These are phyloP conservation scores for Caloenas nicobarica DNA, from an alignment of 2,113 vertebrate species.

Conservation along the genomic window DNA sequence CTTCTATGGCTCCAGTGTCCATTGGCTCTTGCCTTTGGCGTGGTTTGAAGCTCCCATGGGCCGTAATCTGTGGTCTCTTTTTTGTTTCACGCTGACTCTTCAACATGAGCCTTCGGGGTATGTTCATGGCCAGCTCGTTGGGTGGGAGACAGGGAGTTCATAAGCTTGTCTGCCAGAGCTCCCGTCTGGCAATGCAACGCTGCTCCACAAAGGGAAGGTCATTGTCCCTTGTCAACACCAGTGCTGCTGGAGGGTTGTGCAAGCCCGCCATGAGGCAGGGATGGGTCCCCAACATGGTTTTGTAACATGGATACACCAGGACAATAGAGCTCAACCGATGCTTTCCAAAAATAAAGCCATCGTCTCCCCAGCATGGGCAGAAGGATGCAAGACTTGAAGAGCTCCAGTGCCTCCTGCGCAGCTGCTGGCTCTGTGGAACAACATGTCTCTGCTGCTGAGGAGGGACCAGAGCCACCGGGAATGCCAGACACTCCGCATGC, in stretches of 20 bases:
- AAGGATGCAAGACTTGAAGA: not conserved
- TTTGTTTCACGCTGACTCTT: conserved; percentile 8
- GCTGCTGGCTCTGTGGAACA: not conserved
- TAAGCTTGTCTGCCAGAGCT: conserved; percentile 11
- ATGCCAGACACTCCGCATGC: not conserved
- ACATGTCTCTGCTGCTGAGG: not conserved
- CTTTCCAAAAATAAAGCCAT: conserved; percentile 21
- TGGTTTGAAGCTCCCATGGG: conserved; percentile 12
- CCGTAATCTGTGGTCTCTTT: conserved; percentile 5
- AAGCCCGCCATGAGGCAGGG: not conserved
- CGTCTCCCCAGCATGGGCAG: not conserved
- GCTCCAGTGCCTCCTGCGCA: not conserved
- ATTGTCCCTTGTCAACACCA: not conserved
- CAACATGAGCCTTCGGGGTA: not conserved
- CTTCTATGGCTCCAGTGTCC: conserved; percentile 20
- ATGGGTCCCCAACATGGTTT: not conserved
- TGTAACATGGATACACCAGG: not conserved
- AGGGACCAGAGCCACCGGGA: not conserved
- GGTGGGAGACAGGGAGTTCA: conserved; percentile 37
- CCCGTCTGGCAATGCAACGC: not conserved
- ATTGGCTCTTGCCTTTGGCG: not conserved
- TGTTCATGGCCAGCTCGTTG: not conserved
- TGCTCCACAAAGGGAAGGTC: conserved; percentile 1
- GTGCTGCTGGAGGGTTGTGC: not conserved
- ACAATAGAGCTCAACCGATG: not conserved